Conservation (phyloP, 2,888 invertebrate species). For the Halocaridina rubra region DNA sequence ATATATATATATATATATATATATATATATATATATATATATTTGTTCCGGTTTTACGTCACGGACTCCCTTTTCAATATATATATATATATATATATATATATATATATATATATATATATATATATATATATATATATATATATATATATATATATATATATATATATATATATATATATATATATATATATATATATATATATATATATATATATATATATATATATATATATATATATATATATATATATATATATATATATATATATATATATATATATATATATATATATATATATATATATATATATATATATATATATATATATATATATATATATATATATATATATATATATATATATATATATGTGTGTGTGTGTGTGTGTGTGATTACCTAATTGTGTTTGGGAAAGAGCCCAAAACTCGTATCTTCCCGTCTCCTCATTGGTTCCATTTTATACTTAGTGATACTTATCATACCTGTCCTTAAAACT, state of each 20-base stretch:
- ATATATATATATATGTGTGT: background rate
- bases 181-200: conserved; percentile 26
- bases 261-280: background rate
- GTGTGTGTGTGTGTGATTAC: too few species aligned
- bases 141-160: conserved; percentile 12
- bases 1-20: too few species aligned
- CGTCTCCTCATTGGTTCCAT: too few species aligned
- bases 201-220: conserved; percentile 29
- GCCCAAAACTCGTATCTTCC: too few species aligned
- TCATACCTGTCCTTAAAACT: too few species aligned
- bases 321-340: background rate
- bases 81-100: background rate
- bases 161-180: conserved; percentile 24
- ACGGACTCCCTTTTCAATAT: too few species aligned
- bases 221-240: conserved; percentile 28
- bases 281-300: background rate
- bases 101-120: conserved; percentile 20
- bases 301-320: background rate
- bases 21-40: too few species aligned
- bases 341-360: background rate
- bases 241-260: conserved; percentile 23
- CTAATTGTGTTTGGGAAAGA: too few species aligned
- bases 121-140: conserved; percentile 28
- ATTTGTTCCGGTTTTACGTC: background rate
- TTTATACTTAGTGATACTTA: too few species aligned